Evolutionary conservation across 2,888 invertebrate species (phyloP), one percentile per base, ranked within the genome.

Genomic region (Perizoma flavofasciatum): DNA sequence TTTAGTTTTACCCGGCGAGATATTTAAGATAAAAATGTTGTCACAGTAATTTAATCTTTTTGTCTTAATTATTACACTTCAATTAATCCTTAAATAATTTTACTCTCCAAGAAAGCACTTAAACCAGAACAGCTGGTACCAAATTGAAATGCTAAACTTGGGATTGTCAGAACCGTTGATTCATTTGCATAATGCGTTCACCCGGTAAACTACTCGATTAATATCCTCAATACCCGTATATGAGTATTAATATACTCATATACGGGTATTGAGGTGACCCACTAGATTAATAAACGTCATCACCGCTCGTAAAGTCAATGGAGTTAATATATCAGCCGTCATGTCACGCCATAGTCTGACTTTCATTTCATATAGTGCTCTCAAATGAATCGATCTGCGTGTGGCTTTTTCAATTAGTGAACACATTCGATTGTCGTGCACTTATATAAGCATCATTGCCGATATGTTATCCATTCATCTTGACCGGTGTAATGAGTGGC

Each of bases 351-450:
- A 72, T 71, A 70, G 75, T 73, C 78, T 71, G 71, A 81, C 80
- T 85, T 89, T 90, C 86, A 90, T 91, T 90, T 90, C 85, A 89
- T 87, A 90, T 86, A 91, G 91, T 91, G 90, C 87, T 83, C 83
- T 84, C 76, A 81, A 84, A 86, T 79, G 79, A 80, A 87, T 89
- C 86, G 86, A 88, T 84, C 77, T 77, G 73, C 72, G 79, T 79
- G 83, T 77, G 84, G 86, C 85, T 83, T 88, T 89, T 90, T 91
- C 89, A 91, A 92, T 92, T 91, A 90, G 86, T 86, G 83, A 86
- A 86, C 86, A 86, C 86, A 87, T 88, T 89, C 86, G 86, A 88
- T 88, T 88, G 89, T 89, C 86, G 81, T 88, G 86, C 83, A 86
- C 86, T 90, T 85, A 89, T 37, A 37, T 37, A 6, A 86, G 88